These are phyloP conservation scores for Benthosema pterotum DNA, from an alignment of 2,797 vertebrate genomes.

Conservation along the genomic window DNA sequence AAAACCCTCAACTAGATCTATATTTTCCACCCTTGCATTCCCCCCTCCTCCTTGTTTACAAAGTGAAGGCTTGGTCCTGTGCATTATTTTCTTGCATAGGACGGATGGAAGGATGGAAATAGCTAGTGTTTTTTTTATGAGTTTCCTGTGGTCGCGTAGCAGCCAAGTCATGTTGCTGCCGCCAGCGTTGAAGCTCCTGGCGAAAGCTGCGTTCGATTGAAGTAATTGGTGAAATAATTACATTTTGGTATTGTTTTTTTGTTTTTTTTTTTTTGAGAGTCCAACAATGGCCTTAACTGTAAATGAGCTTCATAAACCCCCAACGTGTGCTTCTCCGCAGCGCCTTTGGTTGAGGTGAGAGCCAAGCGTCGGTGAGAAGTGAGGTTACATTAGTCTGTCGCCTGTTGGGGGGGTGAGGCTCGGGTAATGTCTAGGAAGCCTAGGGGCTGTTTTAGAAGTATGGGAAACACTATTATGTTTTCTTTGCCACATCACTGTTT, in stretches of 20 bases:
- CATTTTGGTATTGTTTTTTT: no score
- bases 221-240: background rate
- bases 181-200: background rate
- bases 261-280: conserved; percentile 1
- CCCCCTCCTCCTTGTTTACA: no score
- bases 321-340: background rate
- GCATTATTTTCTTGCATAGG: no score
- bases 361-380: conserved; percentile 16
- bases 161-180: background rate
- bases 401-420: conserved; percentile 16
- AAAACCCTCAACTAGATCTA: no score
- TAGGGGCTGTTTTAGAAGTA: conserved; percentile 42
- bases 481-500: conserved; percentile 36
- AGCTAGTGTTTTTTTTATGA: background rate
- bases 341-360: background rate
- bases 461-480: conserved; percentile 31
- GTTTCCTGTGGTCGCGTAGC: background rate
- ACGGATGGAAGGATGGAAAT: conserved; percentile 6
- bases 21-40: no score
- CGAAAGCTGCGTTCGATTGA: background rate
- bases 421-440: conserved; percentile 14
- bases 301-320: conserved; percentile 7
- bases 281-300: background rate
- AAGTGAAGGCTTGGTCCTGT: no score
- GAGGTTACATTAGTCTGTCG: conserved; percentile 30